Evolutionary conservation across 2,797 vertebrate genomes (phyloP).

Genomic region (Pelochelys cantorii): DNA sequence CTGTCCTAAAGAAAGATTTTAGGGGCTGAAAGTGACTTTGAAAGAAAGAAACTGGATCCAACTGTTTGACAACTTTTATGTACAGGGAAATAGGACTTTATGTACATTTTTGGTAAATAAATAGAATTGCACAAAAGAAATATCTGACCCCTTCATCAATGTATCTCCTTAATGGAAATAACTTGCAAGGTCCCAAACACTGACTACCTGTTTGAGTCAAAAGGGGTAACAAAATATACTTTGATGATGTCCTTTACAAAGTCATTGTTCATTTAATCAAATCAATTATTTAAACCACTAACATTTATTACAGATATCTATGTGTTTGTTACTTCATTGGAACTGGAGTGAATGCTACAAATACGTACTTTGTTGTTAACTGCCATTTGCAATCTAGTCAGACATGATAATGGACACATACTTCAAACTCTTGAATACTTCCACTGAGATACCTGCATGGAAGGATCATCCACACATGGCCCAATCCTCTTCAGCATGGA

Average conservation of each 20-base stretch:
- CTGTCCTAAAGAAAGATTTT: too few species aligned
- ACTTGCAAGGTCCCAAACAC: not conserved
- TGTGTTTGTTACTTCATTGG: constrained; percentile 36
- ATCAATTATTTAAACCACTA: constrained; percentile 42
- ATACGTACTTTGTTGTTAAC: not conserved
- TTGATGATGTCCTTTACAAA: constrained; percentile 16
- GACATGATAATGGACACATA: not conserved
- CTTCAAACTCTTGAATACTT: not conserved
- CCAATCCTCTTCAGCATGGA: fast-evolving
- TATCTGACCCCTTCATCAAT: not conserved
- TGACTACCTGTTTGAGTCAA: not conserved
- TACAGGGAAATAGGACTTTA: not conserved
- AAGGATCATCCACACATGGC: not conserved
- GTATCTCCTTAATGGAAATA: not conserved
- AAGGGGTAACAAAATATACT: not conserved
- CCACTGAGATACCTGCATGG: not conserved
- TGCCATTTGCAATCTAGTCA: constrained; percentile 38
- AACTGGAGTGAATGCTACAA: constrained; percentile 13
- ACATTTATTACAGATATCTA: constrained; percentile 57
- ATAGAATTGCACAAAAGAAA: not conserved
- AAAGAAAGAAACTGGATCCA: not conserved
- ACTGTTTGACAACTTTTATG: not conserved
- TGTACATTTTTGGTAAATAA: not conserved
- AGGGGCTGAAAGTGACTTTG: too few species aligned
- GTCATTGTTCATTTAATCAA: constrained; percentile 49